Evolutionary conservation across 2,888 invertebrate species (phyloP).

Genomic region (Spisula subtruncata): DNA sequence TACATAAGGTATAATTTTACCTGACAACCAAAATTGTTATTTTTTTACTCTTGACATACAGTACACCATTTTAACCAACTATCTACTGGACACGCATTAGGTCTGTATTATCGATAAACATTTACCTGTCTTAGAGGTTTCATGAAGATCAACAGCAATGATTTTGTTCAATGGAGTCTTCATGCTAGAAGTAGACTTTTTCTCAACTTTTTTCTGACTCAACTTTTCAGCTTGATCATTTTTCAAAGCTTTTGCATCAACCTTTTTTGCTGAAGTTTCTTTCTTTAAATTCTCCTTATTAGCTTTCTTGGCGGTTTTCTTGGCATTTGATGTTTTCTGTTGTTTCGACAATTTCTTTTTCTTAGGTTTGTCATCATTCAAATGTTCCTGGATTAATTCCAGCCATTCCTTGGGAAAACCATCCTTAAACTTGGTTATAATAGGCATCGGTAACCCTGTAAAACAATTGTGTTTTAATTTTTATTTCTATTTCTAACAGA

Average conservation of each 20-base stretch:
- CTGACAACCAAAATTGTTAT: too few species aligned
- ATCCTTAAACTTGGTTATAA: slow-evolving; percentile 70
- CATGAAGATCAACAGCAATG: slow-evolving; percentile 7
- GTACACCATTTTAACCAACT: too few species aligned
- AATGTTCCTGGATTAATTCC: slow-evolving; percentile 72
- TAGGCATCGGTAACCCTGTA: slow-evolving; percentile 72
- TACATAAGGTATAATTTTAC: too few species aligned
- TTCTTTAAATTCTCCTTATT: neutral
- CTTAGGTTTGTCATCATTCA: neutral
- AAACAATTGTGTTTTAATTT: neutral
- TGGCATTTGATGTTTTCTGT: neutral
- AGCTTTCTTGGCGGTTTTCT: neutral
- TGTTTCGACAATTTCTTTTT: slow-evolving; percentile 20
- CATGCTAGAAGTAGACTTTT: neutral
- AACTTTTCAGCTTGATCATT: neutral
- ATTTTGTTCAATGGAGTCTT: neutral
- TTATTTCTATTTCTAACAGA: too few species aligned
- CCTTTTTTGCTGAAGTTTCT: neutral
- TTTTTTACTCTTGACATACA: too few species aligned
- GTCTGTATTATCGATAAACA: neutral
- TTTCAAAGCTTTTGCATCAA: neutral
- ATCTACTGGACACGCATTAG: neutral
- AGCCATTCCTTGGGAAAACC: slow-evolving; percentile 80
- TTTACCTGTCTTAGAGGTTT: slow-evolving; percentile 18
- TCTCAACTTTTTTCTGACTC: neutral